Evolutionary conservation across 1,140 invertebrate species (phyloP).

Genomic region (Dinoponera quadriceps): DNA sequence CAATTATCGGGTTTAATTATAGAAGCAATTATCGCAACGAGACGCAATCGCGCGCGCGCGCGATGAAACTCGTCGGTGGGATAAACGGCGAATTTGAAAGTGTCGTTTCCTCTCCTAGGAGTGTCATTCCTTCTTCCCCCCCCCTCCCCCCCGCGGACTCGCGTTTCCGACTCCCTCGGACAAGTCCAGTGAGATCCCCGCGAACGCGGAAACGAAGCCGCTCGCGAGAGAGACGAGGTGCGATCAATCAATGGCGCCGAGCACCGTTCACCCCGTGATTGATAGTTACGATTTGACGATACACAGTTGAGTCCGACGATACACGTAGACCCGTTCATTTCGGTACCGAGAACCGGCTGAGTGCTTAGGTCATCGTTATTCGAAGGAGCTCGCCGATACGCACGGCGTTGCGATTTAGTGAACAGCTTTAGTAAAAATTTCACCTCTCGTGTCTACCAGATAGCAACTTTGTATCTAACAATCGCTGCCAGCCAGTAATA

Average conservation of each 20-base stretch:
- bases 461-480: too few species aligned
- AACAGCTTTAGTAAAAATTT: neutral
- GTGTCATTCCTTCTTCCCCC: neutral
- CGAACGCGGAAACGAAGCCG: neutral
- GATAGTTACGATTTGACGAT: conserved; percentile 23
- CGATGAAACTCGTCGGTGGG: too few species aligned
- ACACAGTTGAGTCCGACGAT: neutral
- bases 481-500: too few species aligned
- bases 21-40: too few species aligned
- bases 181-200: neutral
- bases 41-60: too few species aligned
- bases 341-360: conserved; percentile 1
- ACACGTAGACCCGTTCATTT: neutral
- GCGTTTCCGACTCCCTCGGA: neutral
- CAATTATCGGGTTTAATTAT: too few species aligned
- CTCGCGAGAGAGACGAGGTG: neutral
- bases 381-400: neutral
- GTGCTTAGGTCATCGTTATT: conserved; percentile 50
- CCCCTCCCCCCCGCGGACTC: neutral
- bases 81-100: too few species aligned
- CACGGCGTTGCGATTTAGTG: too few species aligned
- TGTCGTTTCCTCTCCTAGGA: too few species aligned
- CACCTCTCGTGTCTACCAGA: conserved; percentile 33
- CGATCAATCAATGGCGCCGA: conserved; percentile 2
- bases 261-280: neutral